These are phyloP conservation scores for Alloscopus bannaensis DNA, from an alignment of 2,888 invertebrate species.

Conservation along the genomic window DNA sequence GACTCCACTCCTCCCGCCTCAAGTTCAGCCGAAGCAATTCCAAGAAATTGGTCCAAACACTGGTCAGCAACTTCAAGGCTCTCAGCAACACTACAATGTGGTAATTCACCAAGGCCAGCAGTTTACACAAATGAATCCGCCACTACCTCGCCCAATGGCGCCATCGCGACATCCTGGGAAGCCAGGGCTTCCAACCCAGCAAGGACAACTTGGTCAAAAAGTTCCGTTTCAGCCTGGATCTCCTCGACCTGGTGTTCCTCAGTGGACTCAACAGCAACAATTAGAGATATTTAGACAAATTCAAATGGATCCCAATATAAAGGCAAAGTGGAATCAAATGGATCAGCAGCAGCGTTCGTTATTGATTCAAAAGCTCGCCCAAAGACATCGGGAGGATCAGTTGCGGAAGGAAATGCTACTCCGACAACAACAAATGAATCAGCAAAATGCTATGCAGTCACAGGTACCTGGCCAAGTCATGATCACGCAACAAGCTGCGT, in stretches of 20 bases:
- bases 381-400: slow-evolving; percentile 71
- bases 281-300: slow-evolving; percentile 72
- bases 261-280: slow-evolving; percentile 67
- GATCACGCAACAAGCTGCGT: slow-evolving; percentile 30
- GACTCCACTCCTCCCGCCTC: slow-evolving; percentile 40
- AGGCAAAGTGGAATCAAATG: slow-evolving; percentile 72
- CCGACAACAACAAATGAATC: slow-evolving; percentile 68
- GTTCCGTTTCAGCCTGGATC: background rate
- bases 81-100: slow-evolving; percentile 64
- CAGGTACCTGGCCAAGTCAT: slow-evolving; percentile 35
- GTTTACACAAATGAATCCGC: slow-evolving; percentile 58
- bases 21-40: slow-evolving; percentile 44
- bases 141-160: slow-evolving; percentile 20
- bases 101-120: slow-evolving; percentile 63
- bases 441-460: slow-evolving; percentile 43
- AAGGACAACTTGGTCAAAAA: slow-evolving; percentile 10
- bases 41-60: slow-evolving; percentile 41
- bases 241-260: slow-evolving; percentile 37
- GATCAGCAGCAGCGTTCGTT: slow-evolving; percentile 68
- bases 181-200: slow-evolving; percentile 8
- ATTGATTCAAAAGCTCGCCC: slow-evolving; percentile 70
- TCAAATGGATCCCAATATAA: slow-evolving; percentile 70
- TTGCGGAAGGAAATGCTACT: slow-evolving; percentile 70
- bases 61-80: slow-evolving; percentile 52
- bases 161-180: slow-evolving; percentile 26